A percentile compares a stretch with the other conserved stretches of the same genome.
Evolutionary conservation across 1,140 invertebrate genomes (phyloP).

Genomic region (Holcopasites calliopsidis): DNA sequence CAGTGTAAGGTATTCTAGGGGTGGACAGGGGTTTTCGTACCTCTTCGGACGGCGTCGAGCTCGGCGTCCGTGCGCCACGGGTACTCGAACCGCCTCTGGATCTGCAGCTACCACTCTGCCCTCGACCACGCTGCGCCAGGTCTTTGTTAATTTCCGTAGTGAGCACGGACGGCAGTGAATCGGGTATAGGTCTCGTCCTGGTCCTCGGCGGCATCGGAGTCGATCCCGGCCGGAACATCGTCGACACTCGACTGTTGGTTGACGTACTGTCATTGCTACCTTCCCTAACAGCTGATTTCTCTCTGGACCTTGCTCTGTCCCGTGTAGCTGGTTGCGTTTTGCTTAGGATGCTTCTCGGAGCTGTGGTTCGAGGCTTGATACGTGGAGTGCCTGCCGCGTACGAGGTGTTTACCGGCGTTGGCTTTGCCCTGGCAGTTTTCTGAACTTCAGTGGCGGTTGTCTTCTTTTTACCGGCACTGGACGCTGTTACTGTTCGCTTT

Average conservation of each 20-base stretch:
- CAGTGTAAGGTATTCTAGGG: conserved; percentile 31
- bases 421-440: conserved; percentile 55
- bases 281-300: conserved; percentile 65
- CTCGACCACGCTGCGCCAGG: conserved; percentile 60
- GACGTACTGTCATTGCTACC: not conserved
- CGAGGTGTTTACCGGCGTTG: conserved; percentile 21
- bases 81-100: conserved; percentile 78
- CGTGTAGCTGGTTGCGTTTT: conserved; percentile 76
- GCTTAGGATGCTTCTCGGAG: conserved; percentile 74
- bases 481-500: conserved; percentile 46
- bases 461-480: conserved; percentile 72
- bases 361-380: conserved; percentile 79
- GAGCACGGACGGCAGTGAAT: conserved; percentile 80
- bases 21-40: conserved; percentile 82
- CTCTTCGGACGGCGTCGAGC: conserved; percentile 84
- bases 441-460: conserved; percentile 44
- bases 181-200: conserved; percentile 79
- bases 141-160: conserved; percentile 76
- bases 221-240: conserved; percentile 27
- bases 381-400: conserved; percentile 39
- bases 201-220: conserved; percentile 45
- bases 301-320: conserved; percentile 80
- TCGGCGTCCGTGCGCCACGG: conserved; percentile 81
- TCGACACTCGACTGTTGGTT: conserved; percentile 18
- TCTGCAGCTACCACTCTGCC: conserved; percentile 31